Percentiles rank a stretch among this genome's conserved stretches.
These are phyloP conservation scores for Thelaira solivaga DNA, from an alignment of 2,888 invertebrate genomes.

Conservation along the genomic window DNA sequence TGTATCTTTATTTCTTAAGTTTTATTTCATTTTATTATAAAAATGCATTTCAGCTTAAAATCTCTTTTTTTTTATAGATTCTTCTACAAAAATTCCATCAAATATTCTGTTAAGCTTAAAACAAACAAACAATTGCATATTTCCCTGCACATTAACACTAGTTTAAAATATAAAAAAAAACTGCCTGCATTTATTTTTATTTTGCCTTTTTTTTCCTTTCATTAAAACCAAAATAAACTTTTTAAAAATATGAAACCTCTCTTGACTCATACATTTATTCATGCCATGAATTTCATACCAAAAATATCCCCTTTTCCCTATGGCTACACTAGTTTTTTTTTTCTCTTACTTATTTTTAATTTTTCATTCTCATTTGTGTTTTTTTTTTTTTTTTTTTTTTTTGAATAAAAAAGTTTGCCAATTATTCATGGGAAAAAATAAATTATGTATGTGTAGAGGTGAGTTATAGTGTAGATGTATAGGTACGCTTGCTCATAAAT, in stretches of 20 bases:
- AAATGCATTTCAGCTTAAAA: conserved; percentile 14
- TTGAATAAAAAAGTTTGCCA: conserved; percentile 52
- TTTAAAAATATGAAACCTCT: conserved; percentile 22
- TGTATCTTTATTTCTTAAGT: conserved; percentile 5
- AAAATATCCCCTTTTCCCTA: too few species aligned
- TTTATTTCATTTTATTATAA: conserved; percentile 31
- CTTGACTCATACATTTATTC: conserved; percentile 4
- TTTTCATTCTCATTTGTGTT: background rate
- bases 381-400: background rate
- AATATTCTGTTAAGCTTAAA: background rate
- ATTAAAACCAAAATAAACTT: conserved; percentile 21
- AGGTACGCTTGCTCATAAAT: background rate
- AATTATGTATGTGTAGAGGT: background rate
- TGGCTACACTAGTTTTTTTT: background rate
- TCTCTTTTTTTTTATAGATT: background rate
- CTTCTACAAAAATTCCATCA: background rate
- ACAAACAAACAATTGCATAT: background rate
- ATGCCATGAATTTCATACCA: too few species aligned
- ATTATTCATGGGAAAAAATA: conserved; percentile 51
- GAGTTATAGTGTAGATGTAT: background rate
- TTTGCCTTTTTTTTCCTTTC: background rate
- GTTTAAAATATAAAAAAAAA: conserved; percentile 54
- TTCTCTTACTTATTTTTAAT: background rate
- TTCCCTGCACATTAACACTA: background rate
- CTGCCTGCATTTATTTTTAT: conserved; percentile 28